Conservation (phyloP, 2,113 vertebrate species). For the Murina feae region DNA sequence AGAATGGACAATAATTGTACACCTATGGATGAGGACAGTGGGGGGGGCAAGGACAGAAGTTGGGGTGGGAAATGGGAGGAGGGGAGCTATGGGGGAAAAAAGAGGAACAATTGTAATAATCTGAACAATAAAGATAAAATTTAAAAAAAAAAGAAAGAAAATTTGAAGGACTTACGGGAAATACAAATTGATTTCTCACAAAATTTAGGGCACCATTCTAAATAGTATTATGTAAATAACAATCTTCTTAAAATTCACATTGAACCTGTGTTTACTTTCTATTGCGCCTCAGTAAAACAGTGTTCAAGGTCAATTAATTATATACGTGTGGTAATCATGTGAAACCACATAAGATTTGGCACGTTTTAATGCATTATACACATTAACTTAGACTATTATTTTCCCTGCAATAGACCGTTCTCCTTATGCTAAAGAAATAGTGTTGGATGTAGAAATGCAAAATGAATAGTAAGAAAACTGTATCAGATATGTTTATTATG, state of each 20-base stretch:
- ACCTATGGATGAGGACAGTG: no score
- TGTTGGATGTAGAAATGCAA: neutral
- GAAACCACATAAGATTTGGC: neutral
- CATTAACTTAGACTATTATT: neutral
- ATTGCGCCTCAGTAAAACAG: no score
- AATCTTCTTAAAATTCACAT: neutral
- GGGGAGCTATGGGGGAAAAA: no score
- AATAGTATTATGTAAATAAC: neutral
- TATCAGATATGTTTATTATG: neutral
- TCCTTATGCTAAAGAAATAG: neutral
- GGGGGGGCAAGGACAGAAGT: no score
- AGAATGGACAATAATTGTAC: no score
- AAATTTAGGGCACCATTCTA: neutral
- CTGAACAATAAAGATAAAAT: no score
- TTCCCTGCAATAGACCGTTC: neutral
- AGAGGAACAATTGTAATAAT: no score
- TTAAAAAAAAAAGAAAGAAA: neutral
- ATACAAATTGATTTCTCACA: neutral
- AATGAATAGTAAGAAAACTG: neutral
- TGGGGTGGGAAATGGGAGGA: no score
- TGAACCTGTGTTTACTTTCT: neutral
- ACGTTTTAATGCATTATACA: neutral
- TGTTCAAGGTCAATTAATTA: neutral
- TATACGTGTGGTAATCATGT: neutral
- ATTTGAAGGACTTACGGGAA: neutral